A percentile compares a stretch with the other conserved stretches of the same genome.
Conservation (phyloP, 2,888 invertebrate species). For the Sicus ferrugineus region DNA sequence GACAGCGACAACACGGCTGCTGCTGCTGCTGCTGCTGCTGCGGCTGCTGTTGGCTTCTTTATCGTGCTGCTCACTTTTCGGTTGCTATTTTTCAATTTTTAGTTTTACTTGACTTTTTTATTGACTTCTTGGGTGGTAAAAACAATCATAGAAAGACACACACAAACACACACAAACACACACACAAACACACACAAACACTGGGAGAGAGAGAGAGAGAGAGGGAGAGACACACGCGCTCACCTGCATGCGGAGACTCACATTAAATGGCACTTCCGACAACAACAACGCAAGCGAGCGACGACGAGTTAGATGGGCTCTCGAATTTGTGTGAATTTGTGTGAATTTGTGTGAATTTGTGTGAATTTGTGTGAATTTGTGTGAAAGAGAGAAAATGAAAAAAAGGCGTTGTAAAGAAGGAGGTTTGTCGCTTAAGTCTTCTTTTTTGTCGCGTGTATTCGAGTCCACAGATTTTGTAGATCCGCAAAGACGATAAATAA, state of each 20-base stretch:
- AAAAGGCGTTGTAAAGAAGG: not conserved
- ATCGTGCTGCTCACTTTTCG: not conserved
- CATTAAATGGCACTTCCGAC: conserved; percentile 2
- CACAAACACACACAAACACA: conserved; percentile 6
- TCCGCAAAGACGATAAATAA: too few relatives aligned
- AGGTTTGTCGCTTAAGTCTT: conserved; percentile 28
- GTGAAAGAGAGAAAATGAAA: not conserved
- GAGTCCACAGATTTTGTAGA: too few relatives aligned
- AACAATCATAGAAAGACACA: conserved; percentile 34
- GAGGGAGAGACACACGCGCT: not conserved
- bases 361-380: too few relatives aligned
- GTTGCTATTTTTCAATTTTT: not conserved
- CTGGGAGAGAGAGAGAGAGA: not conserved
- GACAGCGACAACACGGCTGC: conserved; percentile 3
- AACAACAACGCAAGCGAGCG: too few relatives aligned
- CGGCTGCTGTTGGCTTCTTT: conserved; percentile 15
- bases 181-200: not conserved
- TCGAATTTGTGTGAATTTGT: too few relatives aligned
- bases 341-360: too few relatives aligned
- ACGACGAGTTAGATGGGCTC: too few relatives aligned
- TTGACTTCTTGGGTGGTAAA: conserved; percentile 38
- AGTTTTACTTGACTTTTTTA: conserved; percentile 2
- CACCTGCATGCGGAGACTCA: not conserved
- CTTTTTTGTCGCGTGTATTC: too few relatives aligned
- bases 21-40: conserved; percentile 25